These are phyloP conservation scores for Taenaris catops DNA, from an alignment of 2,888 invertebrate species.

Conservation along the genomic window DNA sequence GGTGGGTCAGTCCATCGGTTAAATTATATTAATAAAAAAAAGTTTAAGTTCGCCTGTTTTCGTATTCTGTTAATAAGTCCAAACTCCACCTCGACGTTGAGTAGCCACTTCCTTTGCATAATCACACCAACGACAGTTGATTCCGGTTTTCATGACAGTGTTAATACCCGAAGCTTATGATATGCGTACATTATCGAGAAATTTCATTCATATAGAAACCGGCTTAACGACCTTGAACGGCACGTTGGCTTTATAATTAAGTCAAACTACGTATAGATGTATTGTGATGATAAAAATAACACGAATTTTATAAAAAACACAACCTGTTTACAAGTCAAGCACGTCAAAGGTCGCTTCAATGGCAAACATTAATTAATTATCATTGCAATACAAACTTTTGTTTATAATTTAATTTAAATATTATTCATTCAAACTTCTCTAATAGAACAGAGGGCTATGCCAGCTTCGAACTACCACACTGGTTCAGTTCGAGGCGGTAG, in stretches of 20 bases:
- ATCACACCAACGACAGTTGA: constrained; percentile 32
- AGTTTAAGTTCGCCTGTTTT: constrained; percentile 14
- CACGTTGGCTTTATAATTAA: constrained; percentile 16
- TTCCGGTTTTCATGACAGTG: constrained; percentile 31
- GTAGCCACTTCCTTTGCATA: constrained; percentile 38
- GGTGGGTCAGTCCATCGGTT: no score
- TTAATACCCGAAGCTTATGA: constrained; percentile 28
- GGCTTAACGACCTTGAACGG: constrained; percentile 34
- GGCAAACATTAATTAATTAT: background rate
- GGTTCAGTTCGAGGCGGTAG: no score
- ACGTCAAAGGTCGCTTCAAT: constrained; percentile 4
- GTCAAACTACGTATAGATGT: constrained; percentile 4
- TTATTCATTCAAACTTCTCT: no score
- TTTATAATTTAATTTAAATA: no score
- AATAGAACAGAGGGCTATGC: no score
- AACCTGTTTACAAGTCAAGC: no score
- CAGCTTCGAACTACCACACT: no score
- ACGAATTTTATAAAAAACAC: constrained; percentile 2
- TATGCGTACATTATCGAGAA: constrained; percentile 23
- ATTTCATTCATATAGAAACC: constrained; percentile 30
- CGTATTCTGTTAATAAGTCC: constrained; percentile 33
- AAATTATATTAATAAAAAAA: no score
- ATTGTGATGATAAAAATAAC: constrained; percentile 6
- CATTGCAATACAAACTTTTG: background rate
- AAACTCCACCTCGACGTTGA: constrained; percentile 36